Evolutionary conservation across 1,140 invertebrate genomes (phyloP).

Genomic region (Trinorchestia longiramus): DNA sequence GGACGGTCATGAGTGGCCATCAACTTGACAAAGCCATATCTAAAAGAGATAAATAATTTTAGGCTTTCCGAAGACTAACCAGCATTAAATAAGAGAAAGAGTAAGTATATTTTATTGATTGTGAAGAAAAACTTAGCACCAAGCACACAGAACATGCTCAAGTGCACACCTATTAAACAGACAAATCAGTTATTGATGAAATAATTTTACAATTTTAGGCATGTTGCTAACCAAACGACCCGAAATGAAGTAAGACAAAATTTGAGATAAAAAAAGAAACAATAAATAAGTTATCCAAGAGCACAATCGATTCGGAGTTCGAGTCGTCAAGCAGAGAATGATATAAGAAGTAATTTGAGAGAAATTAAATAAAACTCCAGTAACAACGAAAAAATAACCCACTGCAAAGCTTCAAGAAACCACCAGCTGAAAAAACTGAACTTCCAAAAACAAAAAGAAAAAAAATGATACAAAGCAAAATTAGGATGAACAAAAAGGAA

Average conservation of each 20-base stretch:
- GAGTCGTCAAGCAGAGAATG: not conserved
- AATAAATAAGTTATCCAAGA: not conserved
- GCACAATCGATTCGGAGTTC: not conserved
- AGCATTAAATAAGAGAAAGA: not conserved
- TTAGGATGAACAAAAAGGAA: not conserved
- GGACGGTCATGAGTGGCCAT: too few relatives aligned
- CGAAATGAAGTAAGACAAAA: not conserved
- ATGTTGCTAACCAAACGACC: not conserved
- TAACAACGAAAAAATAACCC: not conserved
- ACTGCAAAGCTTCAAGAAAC: not conserved
- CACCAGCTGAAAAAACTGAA: not conserved
- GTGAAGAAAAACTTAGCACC: not conserved
- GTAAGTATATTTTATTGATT: not conserved
- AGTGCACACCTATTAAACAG: too few relatives aligned
- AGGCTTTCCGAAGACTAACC: too few relatives aligned
- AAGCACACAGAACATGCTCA: not conserved
- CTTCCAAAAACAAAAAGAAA: not conserved
- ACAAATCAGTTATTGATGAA: not conserved
- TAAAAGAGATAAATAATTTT: too few relatives aligned
- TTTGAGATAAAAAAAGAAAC: not conserved
- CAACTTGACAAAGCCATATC: too few relatives aligned
- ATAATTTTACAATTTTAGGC: not conserved
- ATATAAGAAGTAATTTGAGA: not conserved
- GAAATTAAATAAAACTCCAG: not conserved
- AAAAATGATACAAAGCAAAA: not conserved